Evolutionary conservation across 2,888 invertebrate species (phyloP).

Genomic region (Ophraella communa): DNA sequence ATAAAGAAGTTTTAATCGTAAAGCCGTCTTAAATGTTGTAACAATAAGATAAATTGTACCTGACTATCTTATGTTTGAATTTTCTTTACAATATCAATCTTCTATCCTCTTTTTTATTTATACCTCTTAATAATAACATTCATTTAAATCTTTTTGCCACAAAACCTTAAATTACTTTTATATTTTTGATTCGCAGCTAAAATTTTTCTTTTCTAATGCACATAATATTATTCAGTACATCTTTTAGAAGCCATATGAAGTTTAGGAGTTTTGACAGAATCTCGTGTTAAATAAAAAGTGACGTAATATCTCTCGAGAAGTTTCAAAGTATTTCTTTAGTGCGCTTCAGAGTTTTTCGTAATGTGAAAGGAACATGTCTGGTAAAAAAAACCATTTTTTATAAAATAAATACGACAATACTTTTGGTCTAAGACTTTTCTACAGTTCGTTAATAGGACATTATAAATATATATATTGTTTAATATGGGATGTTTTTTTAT

Average conservation of each 20-base stretch:
- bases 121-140: neutral
- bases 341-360: slow-evolving; percentile 16
- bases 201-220: slow-evolving; percentile 12
- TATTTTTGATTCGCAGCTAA: neutral
- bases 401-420: neutral
- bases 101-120: too few species aligned
- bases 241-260: slow-evolving; percentile 13
- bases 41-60: too few species aligned
- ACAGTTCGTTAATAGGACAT: too few species aligned
- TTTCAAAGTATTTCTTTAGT: slow-evolving; percentile 18
- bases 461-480: too few species aligned
- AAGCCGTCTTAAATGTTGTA: too few species aligned
- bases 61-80: too few species aligned
- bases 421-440: too few species aligned
- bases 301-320: slow-evolving; percentile 20
- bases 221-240: slow-evolving; percentile 17
- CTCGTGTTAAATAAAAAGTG: slow-evolving; percentile 21
- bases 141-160: too few species aligned
- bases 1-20: too few species aligned
- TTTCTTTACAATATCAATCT: too few species aligned
- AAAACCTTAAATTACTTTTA: neutral
- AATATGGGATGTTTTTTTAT: too few species aligned
- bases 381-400: slow-evolving; percentile 21
- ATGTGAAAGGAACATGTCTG: slow-evolving; percentile 15
- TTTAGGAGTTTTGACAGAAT: slow-evolving; percentile 20